Evolutionary conservation across 1,140 invertebrate species (phyloP).

Genomic region (Lepidurus apus): DNA sequence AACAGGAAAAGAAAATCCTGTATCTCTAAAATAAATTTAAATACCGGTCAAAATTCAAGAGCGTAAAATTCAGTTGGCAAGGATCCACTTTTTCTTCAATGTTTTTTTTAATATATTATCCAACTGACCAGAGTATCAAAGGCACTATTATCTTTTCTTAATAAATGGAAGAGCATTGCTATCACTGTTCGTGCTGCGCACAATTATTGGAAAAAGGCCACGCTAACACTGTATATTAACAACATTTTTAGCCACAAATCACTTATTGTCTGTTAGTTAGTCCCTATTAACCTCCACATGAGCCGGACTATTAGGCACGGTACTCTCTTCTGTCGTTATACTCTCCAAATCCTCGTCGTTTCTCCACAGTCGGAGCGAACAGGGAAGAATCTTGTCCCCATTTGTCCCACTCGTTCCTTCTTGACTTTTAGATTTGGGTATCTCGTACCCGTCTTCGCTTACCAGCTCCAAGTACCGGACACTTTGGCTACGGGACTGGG

Average conservation of each 20-base stretch:
- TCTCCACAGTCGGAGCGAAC: neutral
- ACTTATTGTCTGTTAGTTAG: no score
- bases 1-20: no score
- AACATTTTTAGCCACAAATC: no score
- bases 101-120: neutral
- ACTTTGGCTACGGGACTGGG: conserved; percentile 13
- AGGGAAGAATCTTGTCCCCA: neutral
- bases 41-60: no score
- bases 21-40: no score
- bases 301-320: neutral
- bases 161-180: conserved; percentile 7
- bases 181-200: neutral
- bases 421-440: neutral
- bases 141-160: neutral
- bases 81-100: neutral
- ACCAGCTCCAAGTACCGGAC: neutral
- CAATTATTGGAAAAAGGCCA: neutral
- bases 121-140: conserved; percentile 18
- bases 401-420: neutral
- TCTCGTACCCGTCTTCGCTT: conserved; percentile 16
- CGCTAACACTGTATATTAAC: neutral
- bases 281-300: neutral
- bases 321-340: neutral
- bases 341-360: neutral
- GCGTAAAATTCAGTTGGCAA: neutral